These are phyloP conservation scores for Erinaceus europaeus DNA, from an alignment of 2,113 vertebrate species.

Conservation along the genomic window DNA sequence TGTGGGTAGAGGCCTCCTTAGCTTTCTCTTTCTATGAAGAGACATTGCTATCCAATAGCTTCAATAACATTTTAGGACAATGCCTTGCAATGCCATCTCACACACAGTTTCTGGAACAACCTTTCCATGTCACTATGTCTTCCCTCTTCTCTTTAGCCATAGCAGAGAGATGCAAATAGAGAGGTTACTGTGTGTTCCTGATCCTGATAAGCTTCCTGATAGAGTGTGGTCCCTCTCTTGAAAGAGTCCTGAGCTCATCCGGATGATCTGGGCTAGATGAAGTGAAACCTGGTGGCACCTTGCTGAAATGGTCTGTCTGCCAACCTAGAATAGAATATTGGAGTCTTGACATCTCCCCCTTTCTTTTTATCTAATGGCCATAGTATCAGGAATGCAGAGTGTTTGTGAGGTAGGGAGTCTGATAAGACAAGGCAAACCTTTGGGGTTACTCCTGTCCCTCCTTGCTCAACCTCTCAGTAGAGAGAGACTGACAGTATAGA, in stretches of 20 bases:
- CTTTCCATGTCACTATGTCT: not conserved
- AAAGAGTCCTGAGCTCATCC: not conserved
- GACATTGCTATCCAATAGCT: not conserved
- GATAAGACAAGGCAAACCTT: too few species aligned
- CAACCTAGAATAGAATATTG: not conserved
- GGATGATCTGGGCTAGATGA: not conserved
- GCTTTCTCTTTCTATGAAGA: not conserved
- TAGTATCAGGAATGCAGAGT: too few species aligned
- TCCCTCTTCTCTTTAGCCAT: not conserved
- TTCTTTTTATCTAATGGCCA: too few species aligned
- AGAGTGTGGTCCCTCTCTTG: not conserved
- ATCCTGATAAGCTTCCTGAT: not conserved
- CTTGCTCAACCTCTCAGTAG: too few species aligned
- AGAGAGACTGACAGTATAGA: too few species aligned
- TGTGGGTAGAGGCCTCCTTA: not conserved
- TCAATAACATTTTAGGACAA: not conserved
- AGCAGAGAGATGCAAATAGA: not conserved
- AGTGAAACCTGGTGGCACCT: not conserved
- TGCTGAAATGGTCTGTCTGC: not conserved
- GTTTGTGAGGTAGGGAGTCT: too few species aligned
- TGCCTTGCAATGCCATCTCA: not conserved
- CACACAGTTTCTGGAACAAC: not conserved
- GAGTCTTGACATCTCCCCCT: too few species aligned
- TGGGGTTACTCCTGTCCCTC: too few species aligned
- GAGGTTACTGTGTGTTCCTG: not conserved